Conservation (phyloP, 2,113 vertebrate genomes). For the mouse (Mus musculus) region DNA sequence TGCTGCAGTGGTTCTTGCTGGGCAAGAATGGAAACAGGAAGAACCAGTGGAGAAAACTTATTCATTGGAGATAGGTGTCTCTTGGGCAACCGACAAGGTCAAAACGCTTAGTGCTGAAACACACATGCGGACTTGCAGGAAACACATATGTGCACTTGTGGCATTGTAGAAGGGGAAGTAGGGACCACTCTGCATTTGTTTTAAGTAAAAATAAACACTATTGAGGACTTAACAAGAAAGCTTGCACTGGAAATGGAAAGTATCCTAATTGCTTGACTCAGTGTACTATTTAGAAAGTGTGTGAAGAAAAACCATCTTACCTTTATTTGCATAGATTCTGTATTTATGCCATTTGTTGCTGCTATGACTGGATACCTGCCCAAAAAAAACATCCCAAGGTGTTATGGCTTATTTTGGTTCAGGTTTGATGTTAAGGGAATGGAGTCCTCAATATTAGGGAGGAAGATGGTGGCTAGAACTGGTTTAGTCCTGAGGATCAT, state of each 20-base stretch:
- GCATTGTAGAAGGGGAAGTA: neutral
- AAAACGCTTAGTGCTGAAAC: neutral
- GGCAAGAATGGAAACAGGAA: slow-evolving; percentile 57
- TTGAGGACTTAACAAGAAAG: slow-evolving; percentile 56
- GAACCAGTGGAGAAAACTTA: slow-evolving; percentile 45
- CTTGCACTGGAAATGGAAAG: slow-evolving; percentile 46
- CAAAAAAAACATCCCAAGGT: neutral
- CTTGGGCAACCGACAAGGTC: neutral
- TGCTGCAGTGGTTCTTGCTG: slow-evolving; percentile 40
- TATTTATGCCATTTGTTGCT: neutral
- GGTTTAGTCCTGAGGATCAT: neutral
- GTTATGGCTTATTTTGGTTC: neutral
- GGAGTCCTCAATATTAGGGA: neutral
- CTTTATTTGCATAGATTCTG: slow-evolving; percentile 4
- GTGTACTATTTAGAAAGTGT: neutral
- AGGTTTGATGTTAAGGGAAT: neutral
- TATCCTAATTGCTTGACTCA: slow-evolving; percentile 35
- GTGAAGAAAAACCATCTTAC: slow-evolving; percentile 15
- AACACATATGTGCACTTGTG: neutral
- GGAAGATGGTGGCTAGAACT: neutral
- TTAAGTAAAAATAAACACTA: neutral
- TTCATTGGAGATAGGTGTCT: slow-evolving; percentile 40
- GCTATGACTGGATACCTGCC: neutral
- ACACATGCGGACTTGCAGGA: neutral
- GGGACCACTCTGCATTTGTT: slow-evolving; percentile 35